Evolutionary conservation across 1,140 invertebrate species (phyloP).

Genomic region (Panulirus ornatus): DNA sequence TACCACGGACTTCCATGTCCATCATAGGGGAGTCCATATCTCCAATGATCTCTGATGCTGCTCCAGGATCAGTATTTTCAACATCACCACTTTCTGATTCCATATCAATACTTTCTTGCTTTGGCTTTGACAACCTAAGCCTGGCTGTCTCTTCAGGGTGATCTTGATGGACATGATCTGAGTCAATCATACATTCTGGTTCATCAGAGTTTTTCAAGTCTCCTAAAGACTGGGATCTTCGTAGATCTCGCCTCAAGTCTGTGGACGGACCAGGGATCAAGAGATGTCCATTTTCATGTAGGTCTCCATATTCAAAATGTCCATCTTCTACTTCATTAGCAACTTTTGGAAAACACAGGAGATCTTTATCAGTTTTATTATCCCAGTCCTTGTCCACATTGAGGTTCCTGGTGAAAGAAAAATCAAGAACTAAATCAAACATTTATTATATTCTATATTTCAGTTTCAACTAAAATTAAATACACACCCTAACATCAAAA

Average conservation of each 20-base stretch:
- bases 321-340: slow-evolving; percentile 78
- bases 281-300: slow-evolving; percentile 77
- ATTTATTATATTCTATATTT: background rate
- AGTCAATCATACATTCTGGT: slow-evolving; percentile 65
- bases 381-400: slow-evolving; percentile 72
- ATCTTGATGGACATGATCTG: slow-evolving; percentile 73
- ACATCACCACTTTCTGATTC: slow-evolving; percentile 73
- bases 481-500: too few species aligned
- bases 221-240: slow-evolving; percentile 80
- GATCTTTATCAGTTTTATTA: slow-evolving; percentile 71
- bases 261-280: slow-evolving; percentile 75
- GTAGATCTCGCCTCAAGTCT: slow-evolving; percentile 78
- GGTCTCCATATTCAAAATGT: slow-evolving; percentile 81
- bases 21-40: slow-evolving; percentile 79
- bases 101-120: slow-evolving; percentile 64
- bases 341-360: slow-evolving; percentile 69
- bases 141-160: slow-evolving; percentile 71
- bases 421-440: background rate
- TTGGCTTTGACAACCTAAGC: slow-evolving; percentile 57
- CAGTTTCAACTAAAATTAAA: too few species aligned
- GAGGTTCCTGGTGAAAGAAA: slow-evolving; percentile 56
- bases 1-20: slow-evolving; percentile 80
- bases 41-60: slow-evolving; percentile 73
- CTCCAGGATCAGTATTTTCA: slow-evolving; percentile 73
- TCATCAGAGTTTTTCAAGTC: slow-evolving; percentile 77